Evolutionary conservation across 1,140 invertebrate genomes (phyloP), one percentile per base, ranked within the genome.

Genomic region (Chionoecetes opilio): DNA sequence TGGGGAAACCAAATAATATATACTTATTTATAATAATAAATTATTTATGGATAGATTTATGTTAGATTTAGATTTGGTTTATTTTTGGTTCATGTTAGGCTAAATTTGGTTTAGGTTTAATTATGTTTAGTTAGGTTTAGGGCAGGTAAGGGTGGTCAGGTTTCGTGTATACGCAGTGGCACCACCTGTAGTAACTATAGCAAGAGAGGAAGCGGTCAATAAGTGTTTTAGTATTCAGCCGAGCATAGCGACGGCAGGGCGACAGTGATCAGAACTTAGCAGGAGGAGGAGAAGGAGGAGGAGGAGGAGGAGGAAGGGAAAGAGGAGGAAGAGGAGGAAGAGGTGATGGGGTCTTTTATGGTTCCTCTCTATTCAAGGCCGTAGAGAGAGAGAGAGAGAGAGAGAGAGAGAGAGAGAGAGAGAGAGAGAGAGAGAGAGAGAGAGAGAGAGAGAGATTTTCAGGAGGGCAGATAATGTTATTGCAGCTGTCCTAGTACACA

Each of bases 381-480:
- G 21, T 2, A 75, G n/a, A 26, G 63, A 75, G 21, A 26, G n/a
- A 29, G 63, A 29, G 21, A 75, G 21, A 29, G 63, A 29, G n/a
- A 26, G 63, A 29, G 21, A 75, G 21, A 75, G 63, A 26, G n/a
- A 26, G n/a, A 75, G 21, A 75, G 63, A 29, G 21, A 75, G 63
- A 75, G 63, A 75, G 21, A 29, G 63, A 75, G 37, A 38, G 37
- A 29, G 21, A 29, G n/a, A 29, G 63, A 75, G n/a, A 29, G 63
- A n/a, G 63, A 75, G n/a, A 29, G 63, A 29, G 37, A 38, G n/a
- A 38, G 37, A 29, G 63, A n/a, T 75, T 75, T 75, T 75, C 21
- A 6, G 63, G 63, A 75, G 63, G 63, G 63, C 21, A 75, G 63
- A 75, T 75, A 75, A 75, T 75, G 63, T 75, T 75, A 75, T 75